Evolutionary conservation across 2,888 invertebrate species (phyloP).

Genomic region (Heteromurus nitidus): DNA sequence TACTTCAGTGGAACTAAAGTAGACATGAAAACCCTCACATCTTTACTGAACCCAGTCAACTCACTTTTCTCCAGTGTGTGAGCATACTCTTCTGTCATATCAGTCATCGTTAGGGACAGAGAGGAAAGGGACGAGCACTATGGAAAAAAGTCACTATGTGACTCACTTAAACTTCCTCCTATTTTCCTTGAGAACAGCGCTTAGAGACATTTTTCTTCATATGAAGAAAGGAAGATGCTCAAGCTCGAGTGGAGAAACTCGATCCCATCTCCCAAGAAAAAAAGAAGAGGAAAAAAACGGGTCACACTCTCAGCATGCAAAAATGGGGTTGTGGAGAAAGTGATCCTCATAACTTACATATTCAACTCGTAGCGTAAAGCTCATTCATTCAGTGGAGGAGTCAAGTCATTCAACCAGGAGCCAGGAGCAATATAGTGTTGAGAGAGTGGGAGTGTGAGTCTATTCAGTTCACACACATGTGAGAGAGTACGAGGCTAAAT

Average conservation of each 20-base stretch:
- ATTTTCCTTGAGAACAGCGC: constrained; percentile 8
- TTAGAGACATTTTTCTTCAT: background rate
- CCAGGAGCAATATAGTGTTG: no score
- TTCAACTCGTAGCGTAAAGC: constrained; percentile 10
- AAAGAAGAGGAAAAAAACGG: constrained; percentile 2
- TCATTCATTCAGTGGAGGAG: constrained; percentile 10
- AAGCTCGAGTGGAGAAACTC: background rate
- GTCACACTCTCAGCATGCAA: constrained; percentile 15
- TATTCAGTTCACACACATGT: background rate
- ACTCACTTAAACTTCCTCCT: background rate
- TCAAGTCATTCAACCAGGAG: background rate
- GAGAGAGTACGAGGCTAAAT: background rate
- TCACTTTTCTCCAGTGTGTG: no score
- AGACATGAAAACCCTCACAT: no score
- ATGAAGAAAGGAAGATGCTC: background rate
- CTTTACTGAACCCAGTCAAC: no score
- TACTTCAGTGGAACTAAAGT: no score
- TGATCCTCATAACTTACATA: constrained; percentile 19
- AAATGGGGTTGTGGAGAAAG: constrained; percentile 13
- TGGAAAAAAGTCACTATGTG: no score
- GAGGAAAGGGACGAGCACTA: no score
- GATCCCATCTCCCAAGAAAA: background rate
- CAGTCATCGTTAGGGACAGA: no score
- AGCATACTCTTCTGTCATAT: no score
- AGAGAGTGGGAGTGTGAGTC: background rate